A percentile compares a stretch with the other conserved stretches of the same genome.
Conservation (phyloP, 2,797 vertebrate species). For the Acanthopagrus latus region DNA sequence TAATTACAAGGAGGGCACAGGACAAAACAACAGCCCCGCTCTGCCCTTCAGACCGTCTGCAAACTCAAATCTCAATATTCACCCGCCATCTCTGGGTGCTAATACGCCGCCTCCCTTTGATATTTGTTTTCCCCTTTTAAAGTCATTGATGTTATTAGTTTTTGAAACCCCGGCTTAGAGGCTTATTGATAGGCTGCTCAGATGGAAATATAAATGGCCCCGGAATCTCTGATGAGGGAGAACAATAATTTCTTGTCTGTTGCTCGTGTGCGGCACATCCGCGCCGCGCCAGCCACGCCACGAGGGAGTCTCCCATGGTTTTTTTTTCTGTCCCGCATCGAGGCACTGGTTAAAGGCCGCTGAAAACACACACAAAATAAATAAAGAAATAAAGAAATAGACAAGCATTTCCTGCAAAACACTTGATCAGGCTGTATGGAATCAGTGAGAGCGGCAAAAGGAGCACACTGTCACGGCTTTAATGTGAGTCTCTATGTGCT, state of each 20-base stretch:
- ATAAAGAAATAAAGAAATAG: background rate
- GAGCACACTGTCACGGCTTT: conserved; percentile 80
- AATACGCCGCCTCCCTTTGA: conserved; percentile 76
- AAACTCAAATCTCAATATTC: conserved; percentile 75
- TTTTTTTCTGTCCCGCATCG: conserved; percentile 33
- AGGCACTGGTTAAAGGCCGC: conserved; percentile 40
- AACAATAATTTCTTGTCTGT: conserved; percentile 67
- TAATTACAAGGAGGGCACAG: conserved; percentile 59
- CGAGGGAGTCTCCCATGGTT: conserved; percentile 56
- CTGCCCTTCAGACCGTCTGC: conserved; percentile 65
- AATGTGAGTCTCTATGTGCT: conserved; percentile 76
- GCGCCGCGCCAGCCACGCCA: conserved; percentile 36
- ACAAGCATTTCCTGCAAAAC: conserved; percentile 66
- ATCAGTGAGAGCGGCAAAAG: conserved; percentile 73
- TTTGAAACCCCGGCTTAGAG: conserved; percentile 75
- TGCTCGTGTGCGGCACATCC: conserved; percentile 47
- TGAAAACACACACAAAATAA: conserved; percentile 54
- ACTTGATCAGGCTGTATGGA: conserved; percentile 73
- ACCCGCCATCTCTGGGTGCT: conserved; percentile 53
- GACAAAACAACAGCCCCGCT: conserved; percentile 54
- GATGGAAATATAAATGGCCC: conserved; percentile 76
- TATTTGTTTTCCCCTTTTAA: conserved; percentile 82
- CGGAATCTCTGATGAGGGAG: conserved; percentile 68
- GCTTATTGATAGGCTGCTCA: conserved; percentile 73
- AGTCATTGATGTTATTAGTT: conserved; percentile 83